Conservation (phyloP, 2,797 vertebrate species). For the Leucoraja ocellata region DNA sequence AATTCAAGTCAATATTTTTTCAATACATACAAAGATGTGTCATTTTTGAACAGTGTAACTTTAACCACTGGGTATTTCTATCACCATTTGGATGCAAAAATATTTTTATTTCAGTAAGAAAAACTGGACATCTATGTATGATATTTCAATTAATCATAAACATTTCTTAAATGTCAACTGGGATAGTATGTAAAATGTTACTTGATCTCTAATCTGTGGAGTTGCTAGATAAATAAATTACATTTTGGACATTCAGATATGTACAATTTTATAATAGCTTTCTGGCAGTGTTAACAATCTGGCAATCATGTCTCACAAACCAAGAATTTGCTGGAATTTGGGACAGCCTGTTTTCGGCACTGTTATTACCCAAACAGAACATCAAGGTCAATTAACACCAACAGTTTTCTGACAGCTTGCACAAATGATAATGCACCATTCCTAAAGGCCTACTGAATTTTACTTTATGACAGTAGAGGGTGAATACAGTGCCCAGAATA, state of each 20-base stretch:
- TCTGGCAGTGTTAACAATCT: neutral
- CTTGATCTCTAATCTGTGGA: neutral
- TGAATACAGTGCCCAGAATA: neutral
- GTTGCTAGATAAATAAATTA: neutral
- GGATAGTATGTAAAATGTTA: neutral
- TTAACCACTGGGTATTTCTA: neutral
- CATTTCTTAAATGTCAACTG: too few relatives aligned
- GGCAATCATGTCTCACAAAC: neutral
- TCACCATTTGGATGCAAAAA: neutral
- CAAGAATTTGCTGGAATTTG: neutral
- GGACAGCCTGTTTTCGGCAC: neutral
- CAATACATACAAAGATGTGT: neutral
- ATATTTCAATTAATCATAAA: neutral
- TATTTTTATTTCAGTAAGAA: neutral
- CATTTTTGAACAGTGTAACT: neutral
- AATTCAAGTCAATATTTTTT: neutral
- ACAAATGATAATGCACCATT: neutral
- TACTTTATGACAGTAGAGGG: neutral
- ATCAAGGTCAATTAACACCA: neutral
- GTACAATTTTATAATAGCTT: neutral
- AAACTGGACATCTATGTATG: neutral
- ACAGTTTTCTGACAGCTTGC: neutral
- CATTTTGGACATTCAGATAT: neutral
- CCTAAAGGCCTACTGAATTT: neutral
- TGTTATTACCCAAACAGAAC: neutral